Percentiles rank a stretch among this genome's conserved stretches.
Evolutionary conservation across 1,140 invertebrate genomes (phyloP).

Genomic region (Panagrolaimus sp.): DNA sequence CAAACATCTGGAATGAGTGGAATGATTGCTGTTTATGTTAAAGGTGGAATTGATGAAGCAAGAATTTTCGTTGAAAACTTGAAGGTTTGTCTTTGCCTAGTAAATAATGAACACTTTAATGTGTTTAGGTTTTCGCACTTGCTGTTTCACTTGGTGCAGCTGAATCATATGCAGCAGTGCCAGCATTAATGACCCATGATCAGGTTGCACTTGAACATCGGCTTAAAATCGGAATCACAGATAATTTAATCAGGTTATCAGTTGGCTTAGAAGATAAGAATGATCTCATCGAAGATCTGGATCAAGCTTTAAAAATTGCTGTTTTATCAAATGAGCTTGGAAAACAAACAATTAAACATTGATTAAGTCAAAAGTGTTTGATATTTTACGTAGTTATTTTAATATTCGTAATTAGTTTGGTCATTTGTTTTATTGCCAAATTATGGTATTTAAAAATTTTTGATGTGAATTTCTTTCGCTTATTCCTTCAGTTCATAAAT

Average conservation of each 20-base stretch:
- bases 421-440: no score
- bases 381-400: no score
- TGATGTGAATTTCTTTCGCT: no score
- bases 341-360: no score
- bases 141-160: slow-evolving; percentile 62
- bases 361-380: no score
- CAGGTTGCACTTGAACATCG: slow-evolving; percentile 63
- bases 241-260: slow-evolving; percentile 79
- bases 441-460: no score
- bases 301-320: slow-evolving; percentile 66
- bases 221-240: slow-evolving; percentile 72
- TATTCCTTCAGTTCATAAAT: no score
- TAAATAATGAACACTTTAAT: no score
- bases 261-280: slow-evolving; percentile 80
- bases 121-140: slow-evolving; percentile 58
- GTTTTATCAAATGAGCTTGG: not conserved
- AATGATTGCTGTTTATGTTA: slow-evolving; percentile 80
- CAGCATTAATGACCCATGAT: slow-evolving; percentile 55
- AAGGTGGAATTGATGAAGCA: slow-evolving; percentile 70
- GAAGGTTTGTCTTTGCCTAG: no score
- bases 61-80: slow-evolving; percentile 66
- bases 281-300: slow-evolving; percentile 78
- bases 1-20: slow-evolving; percentile 85
- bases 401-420: no score
- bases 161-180: slow-evolving; percentile 61